Evolutionary conservation across 2,113 vertebrate species (phyloP), one percentile per base, ranked within the genome.

Genomic region (Amphilophus citrinellus): DNA sequence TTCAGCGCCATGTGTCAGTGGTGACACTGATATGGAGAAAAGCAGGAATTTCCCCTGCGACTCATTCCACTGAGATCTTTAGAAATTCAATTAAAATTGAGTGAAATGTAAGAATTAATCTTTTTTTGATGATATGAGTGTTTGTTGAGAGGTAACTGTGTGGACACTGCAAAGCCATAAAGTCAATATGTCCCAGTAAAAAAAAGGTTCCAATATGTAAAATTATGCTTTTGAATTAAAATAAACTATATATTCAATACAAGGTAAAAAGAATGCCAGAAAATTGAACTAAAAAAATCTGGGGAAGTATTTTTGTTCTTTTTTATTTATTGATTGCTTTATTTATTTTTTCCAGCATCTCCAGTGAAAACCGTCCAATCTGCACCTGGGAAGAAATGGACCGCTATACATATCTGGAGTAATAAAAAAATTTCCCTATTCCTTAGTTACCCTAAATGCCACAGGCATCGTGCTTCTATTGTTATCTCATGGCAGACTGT

Each of bases 401-500:
- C 14, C 6, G 24, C 14, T 27, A 7, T 18, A 73, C 0, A 13
- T 85, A 44, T 59, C 88, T 90, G 82, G 87, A 87, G 93, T 94
- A 91, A 90, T 58, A 61, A 14, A 53, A 79, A 14, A 61, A 76
- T 59, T 80, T 35, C 39, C 59, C 73, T 84, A 32, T 78, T 90
- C 68, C 86, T 30, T 62, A 79, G 35, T 77, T 89, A 85, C 77
- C 76, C 85, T 85, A 84, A 89, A 89, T 91, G 90, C 87, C 89
- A 89, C 89, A 89, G 90, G 87, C 87, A 5, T 79, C 73, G 56
- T 37, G 8, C 24, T 85, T 91, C 84, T 87, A 84, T 91, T 89
- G 87, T 91, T 91, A 92, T 91, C 88, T 87, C 79, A 27, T 30
- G 84, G 77, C 89, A 85, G 85, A 79, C 76, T 92, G 68, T 73